phyloP scores from a whole-genome alignment of 1,140 invertebrate species.

The Drosophila nebulosa region DNA sequence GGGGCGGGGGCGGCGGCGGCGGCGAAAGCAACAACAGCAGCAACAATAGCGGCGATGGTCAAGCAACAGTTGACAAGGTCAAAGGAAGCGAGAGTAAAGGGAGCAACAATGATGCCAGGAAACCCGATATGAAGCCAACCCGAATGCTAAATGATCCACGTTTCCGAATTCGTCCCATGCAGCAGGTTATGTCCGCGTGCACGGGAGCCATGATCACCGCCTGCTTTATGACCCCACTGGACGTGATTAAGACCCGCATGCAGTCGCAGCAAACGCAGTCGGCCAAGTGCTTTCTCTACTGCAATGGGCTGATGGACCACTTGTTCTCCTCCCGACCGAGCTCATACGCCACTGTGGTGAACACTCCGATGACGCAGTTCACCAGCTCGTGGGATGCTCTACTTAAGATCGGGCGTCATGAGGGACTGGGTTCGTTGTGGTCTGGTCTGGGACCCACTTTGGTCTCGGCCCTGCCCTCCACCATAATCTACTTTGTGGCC shows the following conservation, averaged over 20 bases:
- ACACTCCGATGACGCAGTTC: conserved; percentile 87
- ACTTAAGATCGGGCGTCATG: conserved; percentile 92
- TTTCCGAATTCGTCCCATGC: conserved; percentile 89
- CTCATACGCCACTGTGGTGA: conserved; percentile 57
- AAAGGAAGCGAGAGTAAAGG: not conserved
- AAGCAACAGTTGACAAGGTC: not conserved
- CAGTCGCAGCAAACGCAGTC: conserved; percentile 93
- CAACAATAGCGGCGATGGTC: not conserved
- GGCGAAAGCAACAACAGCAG: not conserved
- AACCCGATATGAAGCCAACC: not conserved
- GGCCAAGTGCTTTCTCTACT: conserved; percentile 97
- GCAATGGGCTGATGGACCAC: conserved; percentile 99
- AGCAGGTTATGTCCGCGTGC: conserved; percentile 95
- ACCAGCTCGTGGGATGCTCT: conserved; percentile 97
- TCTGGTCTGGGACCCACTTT: conserved; percentile 98
- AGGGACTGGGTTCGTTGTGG: conserved; percentile 96
- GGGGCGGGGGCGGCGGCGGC: not conserved
- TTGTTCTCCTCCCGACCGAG: conserved; percentile 89
- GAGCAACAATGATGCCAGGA: not conserved
- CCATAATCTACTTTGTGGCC: conserved; percentile 97
- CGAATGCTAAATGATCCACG: conserved; percentile 84
- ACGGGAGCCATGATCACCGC: conserved; percentile 94
- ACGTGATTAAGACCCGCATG: conserved; percentile 99
- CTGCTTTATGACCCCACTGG: conserved; percentile 95
- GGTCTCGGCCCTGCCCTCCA: conserved; percentile 96